Percentiles rank a stretch among this genome's conserved stretches.
These are phyloP conservation scores for Solea senegalensis DNA, from an alignment of 2,113 vertebrate species.

Conservation along the genomic window DNA sequence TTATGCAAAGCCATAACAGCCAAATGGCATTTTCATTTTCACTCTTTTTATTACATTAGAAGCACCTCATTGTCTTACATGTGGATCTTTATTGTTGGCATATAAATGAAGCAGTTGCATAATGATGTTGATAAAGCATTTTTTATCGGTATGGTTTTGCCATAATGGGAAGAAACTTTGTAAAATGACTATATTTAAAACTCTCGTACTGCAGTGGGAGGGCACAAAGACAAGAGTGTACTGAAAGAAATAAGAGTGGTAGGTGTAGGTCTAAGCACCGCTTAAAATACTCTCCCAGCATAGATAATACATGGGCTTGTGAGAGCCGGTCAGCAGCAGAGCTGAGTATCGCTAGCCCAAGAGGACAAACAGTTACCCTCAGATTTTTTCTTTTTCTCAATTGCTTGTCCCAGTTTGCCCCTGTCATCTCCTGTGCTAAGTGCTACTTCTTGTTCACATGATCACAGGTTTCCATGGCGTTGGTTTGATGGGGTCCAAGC, in stretches of 20 bases:
- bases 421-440: slow-evolving; percentile 5
- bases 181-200: slow-evolving; percentile 28
- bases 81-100: neutral
- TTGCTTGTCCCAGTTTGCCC: slow-evolving; percentile 24
- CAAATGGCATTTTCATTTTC: neutral
- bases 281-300: slow-evolving; percentile 72
- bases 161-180: neutral
- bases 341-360: slow-evolving; percentile 24
- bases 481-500: slow-evolving; percentile 54
- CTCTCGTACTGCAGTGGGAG: slow-evolving; percentile 21
- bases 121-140: neutral
- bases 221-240: slow-evolving; percentile 27
- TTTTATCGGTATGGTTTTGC: neutral
- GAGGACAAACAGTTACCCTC: slow-evolving; percentile 42
- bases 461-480: slow-evolving; percentile 45
- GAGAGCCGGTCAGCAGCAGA: slow-evolving; percentile 58
- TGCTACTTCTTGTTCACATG: slow-evolving; percentile 21
- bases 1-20: neutral
- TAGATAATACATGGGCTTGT: slow-evolving; percentile 60
- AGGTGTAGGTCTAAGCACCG: slow-evolving; percentile 64
- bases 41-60: neutral
- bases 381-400: slow-evolving; percentile 21
- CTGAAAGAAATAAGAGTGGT: slow-evolving; percentile 49
- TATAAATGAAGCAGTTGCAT: neutral
- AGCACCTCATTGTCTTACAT: neutral